phyloP scores from a whole-genome alignment of 2,888 invertebrate species.

The Galerucella pusilla region DNA sequence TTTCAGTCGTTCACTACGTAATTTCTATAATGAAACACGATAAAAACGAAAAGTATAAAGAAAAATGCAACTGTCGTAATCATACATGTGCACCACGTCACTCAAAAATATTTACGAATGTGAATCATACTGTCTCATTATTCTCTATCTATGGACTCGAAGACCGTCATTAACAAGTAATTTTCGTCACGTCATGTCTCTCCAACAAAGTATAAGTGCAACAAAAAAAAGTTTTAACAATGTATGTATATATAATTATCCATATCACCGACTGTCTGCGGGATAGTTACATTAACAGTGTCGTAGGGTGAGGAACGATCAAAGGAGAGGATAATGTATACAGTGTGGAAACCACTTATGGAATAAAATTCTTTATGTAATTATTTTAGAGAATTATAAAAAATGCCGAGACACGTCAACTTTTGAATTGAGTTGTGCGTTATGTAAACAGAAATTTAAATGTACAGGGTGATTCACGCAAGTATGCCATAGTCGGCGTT shows the following conservation, averaged over 20 bases:
- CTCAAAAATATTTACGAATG: conserved; percentile 16
- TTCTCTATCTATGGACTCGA: conserved; percentile 6
- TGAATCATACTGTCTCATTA: conserved; percentile 18
- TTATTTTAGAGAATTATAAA: no score
- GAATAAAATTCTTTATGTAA: no score
- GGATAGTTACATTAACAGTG: background rate
- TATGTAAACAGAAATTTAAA: no score
- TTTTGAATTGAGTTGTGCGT: no score
- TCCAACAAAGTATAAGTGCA: conserved; percentile 6
- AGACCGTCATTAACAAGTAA: conserved; percentile 17
- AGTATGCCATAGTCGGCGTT: no score
- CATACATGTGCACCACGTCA: conserved; percentile 7
- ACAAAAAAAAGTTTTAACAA: conserved; percentile 12
- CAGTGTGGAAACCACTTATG: no score
- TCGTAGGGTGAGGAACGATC: background rate
- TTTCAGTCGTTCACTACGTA: background rate
- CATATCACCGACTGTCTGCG: conserved; percentile 3
- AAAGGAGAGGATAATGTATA: background rate
- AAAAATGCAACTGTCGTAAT: conserved; percentile 8
- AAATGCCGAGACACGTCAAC: no score
- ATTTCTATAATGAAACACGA: conserved; percentile 2
- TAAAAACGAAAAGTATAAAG: background rate
- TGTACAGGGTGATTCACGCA: no score
- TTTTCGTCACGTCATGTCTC: conserved; percentile 17
- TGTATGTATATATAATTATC: conserved; percentile 14